Evolutionary conservation across 1,140 invertebrate species (phyloP).

Genomic region (Rhagoletis pomonella): DNA sequence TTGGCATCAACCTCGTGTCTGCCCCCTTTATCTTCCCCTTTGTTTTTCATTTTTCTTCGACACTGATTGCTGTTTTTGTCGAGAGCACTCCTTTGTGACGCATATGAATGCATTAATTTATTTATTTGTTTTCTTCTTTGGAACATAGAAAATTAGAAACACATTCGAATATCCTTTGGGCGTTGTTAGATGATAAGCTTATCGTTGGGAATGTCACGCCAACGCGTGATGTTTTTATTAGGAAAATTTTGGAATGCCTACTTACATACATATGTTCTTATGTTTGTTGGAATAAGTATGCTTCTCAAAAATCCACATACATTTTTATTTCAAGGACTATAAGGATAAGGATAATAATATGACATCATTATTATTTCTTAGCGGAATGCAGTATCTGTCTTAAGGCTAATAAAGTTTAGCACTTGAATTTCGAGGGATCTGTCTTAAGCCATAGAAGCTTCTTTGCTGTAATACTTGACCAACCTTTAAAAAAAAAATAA

Average conservation of each 20-base stretch:
- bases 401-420: too few species aligned
- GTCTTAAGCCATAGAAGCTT: too few species aligned
- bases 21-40: background rate
- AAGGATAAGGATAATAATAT: too few species aligned
- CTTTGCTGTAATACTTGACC: too few species aligned
- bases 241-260: background rate
- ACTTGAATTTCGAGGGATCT: too few species aligned
- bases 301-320: background rate
- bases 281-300: too few species aligned
- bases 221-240: constrained; percentile 22
- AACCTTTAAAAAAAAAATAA: too few species aligned
- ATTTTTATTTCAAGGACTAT: too few species aligned
- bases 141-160: constrained; percentile 19
- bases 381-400: too few species aligned
- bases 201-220: constrained; percentile 45
- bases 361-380: too few species aligned
- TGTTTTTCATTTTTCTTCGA: background rate
- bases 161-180: constrained; percentile 23
- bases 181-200: constrained; percentile 45
- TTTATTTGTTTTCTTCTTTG: background rate
- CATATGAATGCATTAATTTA: background rate
- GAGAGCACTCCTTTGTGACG: too few species aligned
- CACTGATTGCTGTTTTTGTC: background rate
- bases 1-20: background rate
- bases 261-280: background rate